A percentile compares a stretch with the other conserved stretches of the same genome.
These are phyloP conservation scores for Pituophis catenifer DNA, from an alignment of 2,113 vertebrate species.

Conservation along the genomic window DNA sequence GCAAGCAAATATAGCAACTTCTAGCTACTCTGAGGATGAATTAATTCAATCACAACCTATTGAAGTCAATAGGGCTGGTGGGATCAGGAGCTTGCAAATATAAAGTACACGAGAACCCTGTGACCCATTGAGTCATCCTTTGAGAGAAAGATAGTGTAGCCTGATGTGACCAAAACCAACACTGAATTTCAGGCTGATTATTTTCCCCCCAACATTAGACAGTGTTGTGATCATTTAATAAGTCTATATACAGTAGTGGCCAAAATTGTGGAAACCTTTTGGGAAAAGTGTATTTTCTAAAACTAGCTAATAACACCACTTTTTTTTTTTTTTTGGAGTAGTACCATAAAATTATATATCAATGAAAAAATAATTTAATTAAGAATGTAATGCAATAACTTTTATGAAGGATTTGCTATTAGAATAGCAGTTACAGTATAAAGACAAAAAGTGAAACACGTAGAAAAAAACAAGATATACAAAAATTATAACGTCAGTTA, in stretches of 20 bases:
- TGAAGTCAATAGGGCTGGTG: background rate
- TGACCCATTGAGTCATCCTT: background rate
- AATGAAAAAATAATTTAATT: too few species aligned
- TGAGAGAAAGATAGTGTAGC: background rate
- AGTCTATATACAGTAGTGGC: background rate
- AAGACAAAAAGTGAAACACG: too few species aligned
- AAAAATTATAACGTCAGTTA: too few species aligned
- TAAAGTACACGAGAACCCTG: background rate
- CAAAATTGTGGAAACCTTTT: too few species aligned
- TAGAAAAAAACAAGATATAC: too few species aligned
- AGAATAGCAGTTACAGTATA: too few species aligned
- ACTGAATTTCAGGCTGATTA: background rate
- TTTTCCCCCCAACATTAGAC: background rate
- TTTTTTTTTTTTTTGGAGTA: too few species aligned
- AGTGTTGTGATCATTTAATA: background rate
- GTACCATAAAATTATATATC: too few species aligned
- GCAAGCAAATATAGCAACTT: background rate
- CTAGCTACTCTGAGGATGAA: background rate
- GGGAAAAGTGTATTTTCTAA: too few species aligned
- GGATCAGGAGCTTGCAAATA: background rate
- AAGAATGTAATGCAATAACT: too few species aligned
- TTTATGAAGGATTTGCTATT: too few species aligned
- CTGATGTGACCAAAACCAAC: background rate
- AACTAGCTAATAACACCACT: too few species aligned
- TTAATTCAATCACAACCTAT: background rate